These are phyloP conservation scores for Teleogryllus occipitalis DNA, from an alignment of 1,140 invertebrate species.

Conservation along the genomic window DNA sequence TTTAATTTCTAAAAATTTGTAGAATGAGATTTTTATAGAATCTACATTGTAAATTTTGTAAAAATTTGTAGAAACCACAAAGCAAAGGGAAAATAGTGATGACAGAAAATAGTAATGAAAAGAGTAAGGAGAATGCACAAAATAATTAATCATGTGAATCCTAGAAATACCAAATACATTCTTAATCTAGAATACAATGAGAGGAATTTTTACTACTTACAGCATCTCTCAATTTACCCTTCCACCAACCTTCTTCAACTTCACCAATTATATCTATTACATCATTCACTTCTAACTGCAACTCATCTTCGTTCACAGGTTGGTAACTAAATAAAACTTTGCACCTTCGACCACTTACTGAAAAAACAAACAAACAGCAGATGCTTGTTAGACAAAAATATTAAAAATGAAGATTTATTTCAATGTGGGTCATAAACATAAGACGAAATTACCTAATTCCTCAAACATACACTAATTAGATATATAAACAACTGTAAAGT, in stretches of 20 bases:
- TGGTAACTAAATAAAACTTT: constrained; percentile 84
- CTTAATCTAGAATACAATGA: not conserved
- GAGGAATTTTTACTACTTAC: constrained; percentile 27
- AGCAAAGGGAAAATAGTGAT: not conserved
- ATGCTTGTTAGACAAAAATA: not conserved
- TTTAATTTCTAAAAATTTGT: not conserved
- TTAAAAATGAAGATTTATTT: not conserved
- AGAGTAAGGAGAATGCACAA: not conserved
- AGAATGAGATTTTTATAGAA: not conserved
- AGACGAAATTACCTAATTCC: no score
- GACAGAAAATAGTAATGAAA: no score
- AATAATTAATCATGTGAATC: not conserved
- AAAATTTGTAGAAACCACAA: not conserved
- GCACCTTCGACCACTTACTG: constrained; percentile 49
- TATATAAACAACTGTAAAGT: no score
- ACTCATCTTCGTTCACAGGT: constrained; percentile 85
- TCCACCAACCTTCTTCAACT: constrained; percentile 81
- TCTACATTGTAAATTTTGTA: not conserved
- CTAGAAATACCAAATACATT: not conserved
- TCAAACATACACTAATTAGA: no score
- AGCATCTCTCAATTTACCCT: constrained; percentile 61
- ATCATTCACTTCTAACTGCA: constrained; percentile 77
- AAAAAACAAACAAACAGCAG: not conserved
- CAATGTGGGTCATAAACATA: no score
- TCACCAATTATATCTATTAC: constrained; percentile 79